Evolutionary conservation across 2,113 vertebrate genomes (phyloP), one percentile per base, ranked within the genome.

Genomic region (Nibea albiflora): DNA sequence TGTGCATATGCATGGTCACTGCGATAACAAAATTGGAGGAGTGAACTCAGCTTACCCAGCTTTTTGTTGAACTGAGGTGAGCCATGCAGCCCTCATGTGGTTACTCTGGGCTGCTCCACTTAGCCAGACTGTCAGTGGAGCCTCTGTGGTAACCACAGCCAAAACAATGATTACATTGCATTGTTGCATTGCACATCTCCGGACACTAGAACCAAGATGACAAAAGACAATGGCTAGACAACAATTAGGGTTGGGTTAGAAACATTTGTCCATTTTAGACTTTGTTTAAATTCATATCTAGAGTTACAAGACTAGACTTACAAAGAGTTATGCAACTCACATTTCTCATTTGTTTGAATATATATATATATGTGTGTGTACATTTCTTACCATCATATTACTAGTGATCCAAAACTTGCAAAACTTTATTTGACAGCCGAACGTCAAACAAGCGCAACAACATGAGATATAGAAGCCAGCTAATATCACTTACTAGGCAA

Each of bases 11-110:
- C 57, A 73, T 54, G 53, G 62, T 81, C 49, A 67, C 63, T 56
- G 56, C 5, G 73, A 28, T 50, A 28, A 39, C 58, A 84, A 78
- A 83, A 69, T 47, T 52, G 68, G 31, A 77, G 24, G 26, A 46
- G 46, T 82, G 76, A 84, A 83, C 78, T 86, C 28, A 0, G 6
- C 65, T 57, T 19, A 72, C 84, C 66, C 61, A 6, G 24, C 52
- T 69, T 62, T 74, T 60, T 88, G 68, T 80, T 78, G 76, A 70
- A 76, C 76, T 87, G 78, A 87, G 84, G 65, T 58, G 79, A 87
- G 77, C 80, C 65, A 0, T 69, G 69, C 64, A 80, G 76, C 44
- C 81, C 71, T 81, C 64, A 31, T 83, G 64, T 77, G 89, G 86
- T 61, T 49, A 57, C 58, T 28, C 16, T 60, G 64, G 64, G 39